A percentile compares a stretch with the other conserved stretches of the same genome.
Conservation (phyloP, 2,888 invertebrate species). For the Bedellia somnulentella region DNA sequence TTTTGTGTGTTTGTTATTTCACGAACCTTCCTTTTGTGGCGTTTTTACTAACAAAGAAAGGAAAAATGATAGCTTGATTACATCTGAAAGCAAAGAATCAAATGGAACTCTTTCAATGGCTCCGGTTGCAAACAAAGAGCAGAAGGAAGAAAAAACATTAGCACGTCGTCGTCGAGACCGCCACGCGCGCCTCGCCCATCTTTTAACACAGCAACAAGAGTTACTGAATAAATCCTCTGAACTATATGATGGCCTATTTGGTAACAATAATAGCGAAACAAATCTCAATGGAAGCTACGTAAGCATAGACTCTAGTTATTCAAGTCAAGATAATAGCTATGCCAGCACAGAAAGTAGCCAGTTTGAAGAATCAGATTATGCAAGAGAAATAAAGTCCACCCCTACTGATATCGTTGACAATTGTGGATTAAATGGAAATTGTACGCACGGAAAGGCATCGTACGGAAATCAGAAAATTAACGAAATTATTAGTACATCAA, state of each 20-base stretch:
- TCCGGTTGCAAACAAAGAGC: constrained; percentile 43
- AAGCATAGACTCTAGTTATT: constrained; percentile 6
- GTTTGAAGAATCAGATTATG: too few relatives aligned
- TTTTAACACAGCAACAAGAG: constrained; percentile 81
- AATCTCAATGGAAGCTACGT: neutral
- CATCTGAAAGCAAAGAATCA: too few relatives aligned
- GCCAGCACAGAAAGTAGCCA: too few relatives aligned
- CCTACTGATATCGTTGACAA: too few relatives aligned
- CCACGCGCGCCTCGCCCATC: constrained; percentile 81
- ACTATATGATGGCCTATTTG: constrained; percentile 24
- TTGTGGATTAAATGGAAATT: constrained; percentile 10
- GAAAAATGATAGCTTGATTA: too few relatives aligned
- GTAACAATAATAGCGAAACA: constrained; percentile 8
- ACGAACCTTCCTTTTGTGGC: constrained; percentile 14
- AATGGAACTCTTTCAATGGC: too few relatives aligned
- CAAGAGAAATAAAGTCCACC: too few relatives aligned
- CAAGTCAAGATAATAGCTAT: constrained; percentile 7
- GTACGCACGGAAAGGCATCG: constrained; percentile 10
- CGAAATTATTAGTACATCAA: constrained; percentile 11
- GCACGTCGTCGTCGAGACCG: constrained; percentile 78
- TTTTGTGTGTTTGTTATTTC: constrained; percentile 8
- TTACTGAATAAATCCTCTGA: constrained; percentile 31
- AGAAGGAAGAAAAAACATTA: constrained; percentile 79
- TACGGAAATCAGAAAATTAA: constrained; percentile 13
- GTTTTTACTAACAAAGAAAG: constrained; percentile 42